A percentile compares a stretch with the other conserved stretches of the same genome.
phyloP scores from a whole-genome alignment of 1,140 invertebrate species.

The Hyles euphorbiae region DNA sequence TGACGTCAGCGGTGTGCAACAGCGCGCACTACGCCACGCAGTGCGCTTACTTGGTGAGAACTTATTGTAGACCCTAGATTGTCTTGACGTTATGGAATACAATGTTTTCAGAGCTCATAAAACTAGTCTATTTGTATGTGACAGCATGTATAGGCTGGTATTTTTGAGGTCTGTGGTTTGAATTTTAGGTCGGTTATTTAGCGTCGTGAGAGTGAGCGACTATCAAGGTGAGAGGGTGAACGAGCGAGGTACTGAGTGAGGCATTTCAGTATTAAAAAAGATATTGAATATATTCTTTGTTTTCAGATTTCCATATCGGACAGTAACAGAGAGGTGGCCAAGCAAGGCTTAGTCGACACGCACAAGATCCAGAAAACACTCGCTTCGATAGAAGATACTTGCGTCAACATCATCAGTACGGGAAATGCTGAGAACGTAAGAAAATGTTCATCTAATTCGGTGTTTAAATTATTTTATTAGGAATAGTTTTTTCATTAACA shows the following conservation, averaged over 20 bases:
- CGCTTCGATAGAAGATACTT: conserved; percentile 28
- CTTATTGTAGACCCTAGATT: not conserved
- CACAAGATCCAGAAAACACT: conserved; percentile 27
- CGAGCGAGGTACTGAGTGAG: too few species aligned
- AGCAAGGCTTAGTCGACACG: conserved; percentile 35
- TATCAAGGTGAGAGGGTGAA: too few species aligned
- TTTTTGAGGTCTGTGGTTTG: too few species aligned
- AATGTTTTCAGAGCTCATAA: too few species aligned
- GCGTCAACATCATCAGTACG: conserved; percentile 35
- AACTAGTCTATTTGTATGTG: too few species aligned
- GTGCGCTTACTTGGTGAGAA: conserved; percentile 46
- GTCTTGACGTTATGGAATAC: too few species aligned
- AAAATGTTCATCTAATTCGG: not conserved
- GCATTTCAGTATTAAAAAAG: too few species aligned
- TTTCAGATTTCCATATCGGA: conserved; percentile 45
- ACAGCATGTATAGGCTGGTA: too few species aligned
- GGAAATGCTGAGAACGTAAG: conserved; percentile 36
- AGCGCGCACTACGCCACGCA: conserved; percentile 43
- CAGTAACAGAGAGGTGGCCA: conserved; percentile 30
- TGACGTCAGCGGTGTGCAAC: conserved; percentile 40
- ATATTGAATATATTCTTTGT: not conserved
- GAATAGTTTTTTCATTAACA: too few species aligned
- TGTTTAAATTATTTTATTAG: too few species aligned
- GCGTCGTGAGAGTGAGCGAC: too few species aligned
- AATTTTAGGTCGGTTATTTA: too few species aligned